Evolutionary conservation across 2,113 vertebrate species (phyloP), one percentile per base, ranked within the genome.

Genomic region (Xiphophorus maculatus): DNA sequence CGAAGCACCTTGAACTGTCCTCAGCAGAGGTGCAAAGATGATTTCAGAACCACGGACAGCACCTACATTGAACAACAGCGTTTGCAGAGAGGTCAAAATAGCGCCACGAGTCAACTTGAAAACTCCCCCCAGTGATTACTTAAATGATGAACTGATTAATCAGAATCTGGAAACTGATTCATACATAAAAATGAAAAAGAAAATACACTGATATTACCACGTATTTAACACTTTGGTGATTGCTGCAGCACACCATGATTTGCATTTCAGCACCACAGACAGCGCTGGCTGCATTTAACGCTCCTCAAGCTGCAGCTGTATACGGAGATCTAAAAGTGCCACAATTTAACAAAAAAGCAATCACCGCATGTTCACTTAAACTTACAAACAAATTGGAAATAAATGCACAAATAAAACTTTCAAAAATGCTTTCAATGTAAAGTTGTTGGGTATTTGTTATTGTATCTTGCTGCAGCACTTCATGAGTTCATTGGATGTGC

Each of bases 1-100:
- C 64, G 82, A 71, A 73, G 63, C 84, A 91, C 84, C 80, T 88
- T 89, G 78, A 88, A 76, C 81, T 86, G 84, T 82, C 88, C 87
- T 88, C 72, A 63, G 74, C 79, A 33, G 66, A 13, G 27, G 73
- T 63, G 58, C 1, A 28, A 35, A 29, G 69, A 54, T 37, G 9
- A 32, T 69, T 90, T 90, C 90, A 92, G 88, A 76, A 91, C 88
- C 27, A 35, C 65, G 87, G 84, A 90, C 85, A 92, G 90, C 73
- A 65, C 81, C n/a, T 25, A 13, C 33, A 66, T 3, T 2, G 22
- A 10, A n/a, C 35, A 37, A 11, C 2, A 6, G 51, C 51, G 8
- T 8, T n/a, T 58, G 51, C 51, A 58, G 44, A n/a, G 51, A 58
- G 51, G 22, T 25, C 8, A 58, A 58, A n/a, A 58, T 1, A 58